phyloP scores from a whole-genome alignment of 37 sponge, comb jelly and placozoan species.

The Spongilla lacustris region DNA sequence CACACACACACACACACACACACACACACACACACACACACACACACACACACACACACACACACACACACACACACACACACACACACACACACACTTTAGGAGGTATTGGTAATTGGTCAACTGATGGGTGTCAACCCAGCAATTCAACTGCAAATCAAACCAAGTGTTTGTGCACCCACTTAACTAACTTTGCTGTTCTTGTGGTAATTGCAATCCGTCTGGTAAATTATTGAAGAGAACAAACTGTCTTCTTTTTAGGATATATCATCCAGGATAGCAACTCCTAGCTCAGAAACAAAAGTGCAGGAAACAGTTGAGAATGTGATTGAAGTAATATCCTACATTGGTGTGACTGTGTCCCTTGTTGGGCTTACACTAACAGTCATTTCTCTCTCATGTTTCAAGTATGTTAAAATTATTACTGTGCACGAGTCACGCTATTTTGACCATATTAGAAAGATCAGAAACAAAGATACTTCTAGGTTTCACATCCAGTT shows the following conservation, averaged over 20 bases:
- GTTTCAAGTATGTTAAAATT: conserved; percentile 37
- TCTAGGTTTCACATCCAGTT: conserved; percentile 26
- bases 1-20: too few relatives aligned
- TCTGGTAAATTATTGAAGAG: not conserved
- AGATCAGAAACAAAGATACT: not conserved
- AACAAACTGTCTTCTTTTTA: not conserved
- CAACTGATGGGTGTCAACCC: not conserved
- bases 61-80: too few relatives aligned
- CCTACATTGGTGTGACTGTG: conserved; percentile 38
- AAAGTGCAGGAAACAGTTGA: not conserved
- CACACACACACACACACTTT: too few relatives aligned
- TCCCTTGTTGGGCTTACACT: conserved; percentile 32
- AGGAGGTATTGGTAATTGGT: conserved; percentile 10
- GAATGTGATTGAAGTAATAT: conserved; percentile 12
- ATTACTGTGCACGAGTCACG: not conserved
- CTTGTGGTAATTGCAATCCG: not conserved
- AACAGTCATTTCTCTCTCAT: conserved; percentile 29
- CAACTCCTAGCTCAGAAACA: not conserved
- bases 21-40: too few relatives aligned
- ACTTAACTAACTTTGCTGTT: conserved; percentile 50
- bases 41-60: too few relatives aligned
- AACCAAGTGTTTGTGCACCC: conserved; percentile 18
- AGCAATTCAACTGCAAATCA: not conserved
- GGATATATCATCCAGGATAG: not conserved
- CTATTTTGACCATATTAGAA: not conserved